Conservation (phyloP, 2,888 invertebrate species). For the Aricia artaxerxes region DNA sequence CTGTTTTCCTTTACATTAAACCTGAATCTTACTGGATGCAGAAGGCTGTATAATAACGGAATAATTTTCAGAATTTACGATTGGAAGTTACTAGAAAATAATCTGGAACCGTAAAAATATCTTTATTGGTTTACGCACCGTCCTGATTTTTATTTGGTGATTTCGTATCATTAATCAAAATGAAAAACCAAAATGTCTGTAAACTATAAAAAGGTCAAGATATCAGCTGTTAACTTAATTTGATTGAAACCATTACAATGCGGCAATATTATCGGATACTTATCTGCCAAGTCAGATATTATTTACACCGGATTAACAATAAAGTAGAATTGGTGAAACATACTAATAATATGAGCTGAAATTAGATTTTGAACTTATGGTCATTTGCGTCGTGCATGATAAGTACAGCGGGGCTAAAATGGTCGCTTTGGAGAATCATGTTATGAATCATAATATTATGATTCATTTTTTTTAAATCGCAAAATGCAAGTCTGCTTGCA, state of each 20-base stretch:
- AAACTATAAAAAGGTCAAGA: no score
- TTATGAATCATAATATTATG: no score
- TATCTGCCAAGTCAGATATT: no score
- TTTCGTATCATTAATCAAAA: no score
- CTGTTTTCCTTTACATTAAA: slow-evolving; percentile 42
- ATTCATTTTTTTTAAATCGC: no score
- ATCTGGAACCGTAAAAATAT: neutral
- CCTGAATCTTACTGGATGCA: slow-evolving; percentile 32
- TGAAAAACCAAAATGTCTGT: no score
- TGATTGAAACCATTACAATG: no score
- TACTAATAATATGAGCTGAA: neutral
- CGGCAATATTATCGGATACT: no score
- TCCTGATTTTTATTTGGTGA: neutral
- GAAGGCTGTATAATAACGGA: neutral
- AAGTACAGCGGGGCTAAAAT: no score
- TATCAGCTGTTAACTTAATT: no score
- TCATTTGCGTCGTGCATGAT: neutral
- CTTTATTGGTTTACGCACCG: neutral
- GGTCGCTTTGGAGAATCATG: no score
- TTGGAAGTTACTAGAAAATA: neutral
- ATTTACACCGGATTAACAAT: neutral
- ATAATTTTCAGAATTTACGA: neutral
- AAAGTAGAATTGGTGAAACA: neutral
- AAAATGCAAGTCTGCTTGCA: no score
- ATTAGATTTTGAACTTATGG: neutral